Percentiles rank a stretch among this genome's conserved stretches.
These are phyloP conservation scores for Drosophila vallismaia DNA, from an alignment of 2,888 invertebrate species.

Conservation along the genomic window DNA sequence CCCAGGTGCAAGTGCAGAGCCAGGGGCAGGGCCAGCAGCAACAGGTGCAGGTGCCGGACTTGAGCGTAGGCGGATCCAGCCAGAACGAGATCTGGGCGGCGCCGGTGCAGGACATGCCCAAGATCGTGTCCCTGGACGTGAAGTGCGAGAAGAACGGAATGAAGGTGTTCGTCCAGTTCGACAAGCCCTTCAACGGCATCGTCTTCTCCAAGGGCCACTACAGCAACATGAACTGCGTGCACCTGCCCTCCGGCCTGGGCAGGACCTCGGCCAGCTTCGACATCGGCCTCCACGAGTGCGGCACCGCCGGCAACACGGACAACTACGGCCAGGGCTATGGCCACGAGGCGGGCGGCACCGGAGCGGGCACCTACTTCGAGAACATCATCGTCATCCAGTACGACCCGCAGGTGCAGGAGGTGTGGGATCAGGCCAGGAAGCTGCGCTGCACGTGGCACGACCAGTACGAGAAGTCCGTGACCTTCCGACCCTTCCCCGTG, in stretches of 20 bases:
- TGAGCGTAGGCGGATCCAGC: slow-evolving; percentile 80
- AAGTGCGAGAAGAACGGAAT: slow-evolving; percentile 97
- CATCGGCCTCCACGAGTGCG: slow-evolving; percentile 95
- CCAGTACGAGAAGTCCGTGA: slow-evolving; percentile 97
- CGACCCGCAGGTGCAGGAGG: slow-evolving; percentile 96
- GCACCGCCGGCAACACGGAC: slow-evolving; percentile 95
- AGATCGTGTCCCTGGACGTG: slow-evolving; percentile 95
- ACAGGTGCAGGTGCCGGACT: slow-evolving; percentile 77
- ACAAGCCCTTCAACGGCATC: slow-evolving; percentile 97
- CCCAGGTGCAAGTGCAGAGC: slow-evolving; percentile 62
- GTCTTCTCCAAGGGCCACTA: slow-evolving; percentile 97
- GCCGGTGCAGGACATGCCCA: slow-evolving; percentile 95
- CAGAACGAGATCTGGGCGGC: slow-evolving; percentile 93
- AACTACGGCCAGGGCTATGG: slow-evolving; percentile 95
- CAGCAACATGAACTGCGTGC: slow-evolving; percentile 95
- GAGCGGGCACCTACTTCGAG: slow-evolving; percentile 96
- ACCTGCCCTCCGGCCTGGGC: slow-evolving; percentile 94
- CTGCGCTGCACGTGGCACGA: slow-evolving; percentile 97
- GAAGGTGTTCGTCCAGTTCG: slow-evolving; percentile 97
- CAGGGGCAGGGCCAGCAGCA: slow-evolving; percentile 27
- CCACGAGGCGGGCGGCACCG: slow-evolving; percentile 87
- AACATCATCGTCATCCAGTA: slow-evolving; percentile 97
- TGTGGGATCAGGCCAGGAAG: slow-evolving; percentile 97
- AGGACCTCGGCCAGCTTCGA: slow-evolving; percentile 94
- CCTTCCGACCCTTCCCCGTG: slow-evolving; percentile 96